These are phyloP conservation scores for Anolis carolinensis DNA, from an alignment of 2,113 vertebrate genomes.

Conservation along the genomic window DNA sequence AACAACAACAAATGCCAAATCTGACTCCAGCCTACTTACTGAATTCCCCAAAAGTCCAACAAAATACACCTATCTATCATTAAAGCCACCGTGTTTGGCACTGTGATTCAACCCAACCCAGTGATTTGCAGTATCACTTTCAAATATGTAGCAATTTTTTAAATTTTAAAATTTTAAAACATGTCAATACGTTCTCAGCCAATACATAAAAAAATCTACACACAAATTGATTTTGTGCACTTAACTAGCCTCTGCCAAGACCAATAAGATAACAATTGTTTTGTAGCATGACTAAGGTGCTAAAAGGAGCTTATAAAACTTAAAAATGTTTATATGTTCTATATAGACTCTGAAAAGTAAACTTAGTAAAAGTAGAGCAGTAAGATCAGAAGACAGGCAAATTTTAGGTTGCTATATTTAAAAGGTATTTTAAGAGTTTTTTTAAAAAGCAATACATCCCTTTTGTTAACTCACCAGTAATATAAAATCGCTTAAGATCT, in stretches of 20 bases:
- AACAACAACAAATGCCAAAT: no score
- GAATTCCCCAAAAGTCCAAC: neutral
- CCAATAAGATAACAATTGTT: neutral
- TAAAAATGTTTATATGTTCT: neutral
- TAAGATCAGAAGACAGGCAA: neutral
- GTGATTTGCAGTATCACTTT: neutral
- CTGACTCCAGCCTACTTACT: neutral
- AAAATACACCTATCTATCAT: neutral
- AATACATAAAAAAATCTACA: neutral
- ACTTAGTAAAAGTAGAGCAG: neutral
- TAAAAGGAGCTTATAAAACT: constrained; percentile 7
- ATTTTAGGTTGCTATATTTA: neutral
- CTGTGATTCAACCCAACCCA: neutral
- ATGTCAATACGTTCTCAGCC: neutral
- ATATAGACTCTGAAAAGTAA: neutral
- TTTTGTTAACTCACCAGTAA: constrained; percentile 67
- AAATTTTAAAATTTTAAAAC: neutral
- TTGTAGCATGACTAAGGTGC: neutral
- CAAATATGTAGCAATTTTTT: neutral
- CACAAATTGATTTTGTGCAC: neutral
- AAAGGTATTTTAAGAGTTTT: neutral
- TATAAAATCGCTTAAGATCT: constrained; percentile 80
- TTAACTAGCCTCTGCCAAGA: neutral
- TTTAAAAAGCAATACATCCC: neutral
- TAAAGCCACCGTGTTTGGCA: neutral